Percentiles rank a stretch among this genome's conserved stretches.
Evolutionary conservation across 2,888 invertebrate species (phyloP).

Genomic region (Polymixis flavicincta): DNA sequence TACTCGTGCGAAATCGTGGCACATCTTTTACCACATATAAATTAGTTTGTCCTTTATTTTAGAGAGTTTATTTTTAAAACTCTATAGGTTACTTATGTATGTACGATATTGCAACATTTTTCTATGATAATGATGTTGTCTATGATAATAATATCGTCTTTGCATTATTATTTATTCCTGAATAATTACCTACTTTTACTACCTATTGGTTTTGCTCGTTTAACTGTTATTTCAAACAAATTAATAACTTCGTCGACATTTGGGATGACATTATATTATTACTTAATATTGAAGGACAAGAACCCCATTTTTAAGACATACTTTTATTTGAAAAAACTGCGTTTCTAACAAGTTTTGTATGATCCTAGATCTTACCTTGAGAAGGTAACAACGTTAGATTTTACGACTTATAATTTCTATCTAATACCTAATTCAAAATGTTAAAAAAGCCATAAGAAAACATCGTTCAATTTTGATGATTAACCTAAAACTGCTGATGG

Average conservation of each 20-base stretch:
- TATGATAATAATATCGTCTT: neutral
- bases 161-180: neutral
- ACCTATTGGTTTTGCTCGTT: neutral
- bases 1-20: constrained; percentile 35
- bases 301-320: neutral
- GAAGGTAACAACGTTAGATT: neutral
- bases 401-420: neutral
- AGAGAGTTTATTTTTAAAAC: constrained; percentile 17
- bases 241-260: neutral
- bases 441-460: neutral
- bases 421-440: neutral
- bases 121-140: too few relatives aligned
- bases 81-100: neutral
- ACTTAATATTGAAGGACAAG: constrained; percentile 5
- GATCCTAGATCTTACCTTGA: too few relatives aligned
- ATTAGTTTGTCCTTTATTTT: constrained; percentile 48
- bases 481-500: neutral
- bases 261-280: neutral
- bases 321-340: constrained; percentile 6
- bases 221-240: neutral
- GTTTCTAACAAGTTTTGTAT: neutral
- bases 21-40: constrained; percentile 43
- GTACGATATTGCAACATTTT: neutral
- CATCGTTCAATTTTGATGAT: too few relatives aligned
- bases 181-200: neutral